These are phyloP conservation scores for Dissostichus mawsoni DNA, from an alignment of 2,113 vertebrate species.

Conservation along the genomic window DNA sequence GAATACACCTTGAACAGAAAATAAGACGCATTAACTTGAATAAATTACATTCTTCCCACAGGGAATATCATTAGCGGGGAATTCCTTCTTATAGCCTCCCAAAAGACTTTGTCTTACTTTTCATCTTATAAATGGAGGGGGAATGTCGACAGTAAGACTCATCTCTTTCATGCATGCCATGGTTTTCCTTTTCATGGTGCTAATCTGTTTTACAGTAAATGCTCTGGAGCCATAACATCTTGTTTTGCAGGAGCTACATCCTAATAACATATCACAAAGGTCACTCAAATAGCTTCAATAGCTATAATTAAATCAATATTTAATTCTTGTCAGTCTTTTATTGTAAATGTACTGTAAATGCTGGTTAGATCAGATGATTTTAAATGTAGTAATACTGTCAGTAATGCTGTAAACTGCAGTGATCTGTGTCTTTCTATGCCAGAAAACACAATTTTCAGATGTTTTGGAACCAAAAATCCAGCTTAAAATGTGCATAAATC, in stretches of 20 bases:
- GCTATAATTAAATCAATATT: slow-evolving; percentile 29
- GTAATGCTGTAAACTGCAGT: background rate
- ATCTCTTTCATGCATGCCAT: slow-evolving; percentile 56
- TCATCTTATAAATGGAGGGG: slow-evolving; percentile 61
- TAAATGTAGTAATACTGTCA: background rate
- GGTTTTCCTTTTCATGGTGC: slow-evolving; percentile 48
- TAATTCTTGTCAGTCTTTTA: slow-evolving; percentile 3
- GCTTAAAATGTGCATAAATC: background rate
- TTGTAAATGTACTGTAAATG: background rate
- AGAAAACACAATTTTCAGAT: background rate
- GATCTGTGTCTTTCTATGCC: background rate
- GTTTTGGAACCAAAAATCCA: background rate
- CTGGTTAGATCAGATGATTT: background rate
- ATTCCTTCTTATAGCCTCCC: slow-evolving; percentile 74
- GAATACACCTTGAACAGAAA: slow-evolving; percentile 79
- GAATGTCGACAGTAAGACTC: slow-evolving; percentile 43
- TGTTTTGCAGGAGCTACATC: slow-evolving; percentile 35
- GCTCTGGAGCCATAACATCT: slow-evolving; percentile 45
- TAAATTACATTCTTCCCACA: slow-evolving; percentile 76
- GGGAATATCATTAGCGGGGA: slow-evolving; percentile 76
- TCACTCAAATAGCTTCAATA: slow-evolving; percentile 48
- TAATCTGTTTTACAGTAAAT: slow-evolving; percentile 70
- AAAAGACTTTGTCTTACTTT: slow-evolving; percentile 74
- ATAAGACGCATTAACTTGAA: slow-evolving; percentile 78
- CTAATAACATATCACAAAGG: slow-evolving; percentile 50